Base-by-base conservation (phyloP, 2,888 invertebrate genomes). In the Drosophila algonquin region DNA sequence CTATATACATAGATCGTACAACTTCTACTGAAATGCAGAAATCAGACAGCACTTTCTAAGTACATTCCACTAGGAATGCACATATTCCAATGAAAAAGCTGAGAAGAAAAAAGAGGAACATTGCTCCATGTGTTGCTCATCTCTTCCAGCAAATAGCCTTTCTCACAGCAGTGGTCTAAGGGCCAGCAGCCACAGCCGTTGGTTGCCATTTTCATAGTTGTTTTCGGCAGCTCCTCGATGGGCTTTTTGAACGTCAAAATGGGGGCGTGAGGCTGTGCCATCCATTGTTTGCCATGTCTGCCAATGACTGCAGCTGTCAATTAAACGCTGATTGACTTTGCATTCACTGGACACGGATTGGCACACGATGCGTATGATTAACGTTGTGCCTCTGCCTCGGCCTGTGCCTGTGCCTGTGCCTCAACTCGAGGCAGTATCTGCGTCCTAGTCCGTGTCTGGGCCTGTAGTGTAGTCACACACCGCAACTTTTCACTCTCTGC, bases 241-340 rank as follows among this genome's bases (percentile, higher is more conserved):
- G 27, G 7, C 27, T 7, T 27, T 27, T 7, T 7, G 63, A 48
- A 61, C 50, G 53, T 48, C 27, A 40, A 9, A 1, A 4, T 18
- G 21, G 24, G 27, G 7, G 18, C 18, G 44, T 21, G 21, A 53
- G 35, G 40, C 40, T 27, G 45, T 2, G n/a, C 16, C 54, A 32
- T 9, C 18, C 69, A 45, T 71, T 69, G 56, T 52, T 51, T 24
- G 53, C n/a, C 54, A 27, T 44, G 45, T 59, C 79, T 71, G 75
- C 62, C 64, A 63, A 62, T 74, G 80, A 80, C 59, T 88, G 89
- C 89, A 73, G 69, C 80, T 88, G 89, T 83, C 83, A 83, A 88
- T 83, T 86, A 76, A 73, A 54, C 78, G 78, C 87, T 87, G 83
- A 88, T 87, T 83, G 83, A 89, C 89, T 89, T 87, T 83, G 30